A percentile compares a stretch with the other conserved stretches of the same genome.
phyloP scores from a whole-genome alignment of 2,888 invertebrate species.

The Phania funesta region DNA sequence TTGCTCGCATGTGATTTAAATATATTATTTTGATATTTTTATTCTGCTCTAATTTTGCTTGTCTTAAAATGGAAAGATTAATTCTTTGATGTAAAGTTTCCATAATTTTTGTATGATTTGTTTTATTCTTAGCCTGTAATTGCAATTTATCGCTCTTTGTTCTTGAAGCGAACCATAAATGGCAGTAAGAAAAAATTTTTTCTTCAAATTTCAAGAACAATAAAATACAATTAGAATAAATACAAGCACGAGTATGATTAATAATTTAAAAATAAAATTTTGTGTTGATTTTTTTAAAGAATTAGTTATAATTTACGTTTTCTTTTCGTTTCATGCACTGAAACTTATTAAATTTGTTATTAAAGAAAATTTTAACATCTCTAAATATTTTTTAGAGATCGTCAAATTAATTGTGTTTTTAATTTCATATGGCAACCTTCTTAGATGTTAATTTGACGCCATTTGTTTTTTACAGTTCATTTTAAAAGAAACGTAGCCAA shows the following conservation, averaged over 20 bases:
- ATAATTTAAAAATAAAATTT: neutral
- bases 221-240: slow-evolving; percentile 11
- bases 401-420: too few species aligned
- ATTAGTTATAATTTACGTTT: too few species aligned
- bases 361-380: too few species aligned
- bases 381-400: too few species aligned
- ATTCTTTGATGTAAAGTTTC: slow-evolving; percentile 37
- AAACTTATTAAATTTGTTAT: too few species aligned
- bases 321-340: too few species aligned
- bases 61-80: slow-evolving; percentile 56
- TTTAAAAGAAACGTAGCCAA: too few species aligned
- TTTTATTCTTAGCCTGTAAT: slow-evolving; percentile 26
- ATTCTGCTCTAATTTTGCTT: slow-evolving; percentile 17
- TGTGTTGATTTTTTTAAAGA: neutral
- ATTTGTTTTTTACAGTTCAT: too few species aligned
- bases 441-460: too few species aligned
- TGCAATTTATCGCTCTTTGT: slow-evolving; percentile 13
- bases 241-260: neutral
- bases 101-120: slow-evolving; percentile 40
- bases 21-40: slow-evolving; percentile 21
- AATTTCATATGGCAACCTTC: too few species aligned
- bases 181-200: slow-evolving; percentile 2
- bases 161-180: slow-evolving; percentile 18
- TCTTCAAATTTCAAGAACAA: slow-evolving; percentile 5
- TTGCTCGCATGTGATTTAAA: neutral